These are phyloP conservation scores for Allophyes oxyacanthae DNA, from an alignment of 2,888 invertebrate genomes.

Conservation along the genomic window DNA sequence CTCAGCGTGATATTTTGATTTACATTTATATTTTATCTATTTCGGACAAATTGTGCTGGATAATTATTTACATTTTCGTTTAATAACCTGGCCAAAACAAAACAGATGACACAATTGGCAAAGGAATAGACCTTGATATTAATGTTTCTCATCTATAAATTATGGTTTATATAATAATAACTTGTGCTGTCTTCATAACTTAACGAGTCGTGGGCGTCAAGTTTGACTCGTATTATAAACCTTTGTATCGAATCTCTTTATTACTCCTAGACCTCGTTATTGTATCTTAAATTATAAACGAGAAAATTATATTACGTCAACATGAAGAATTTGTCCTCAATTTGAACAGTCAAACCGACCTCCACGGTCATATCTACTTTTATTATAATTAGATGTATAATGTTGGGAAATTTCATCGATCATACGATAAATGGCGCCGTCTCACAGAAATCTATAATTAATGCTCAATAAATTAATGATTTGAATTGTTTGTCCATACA, in stretches of 20 bases:
- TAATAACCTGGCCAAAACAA: slow-evolving; percentile 23
- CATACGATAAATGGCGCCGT: slow-evolving; percentile 61
- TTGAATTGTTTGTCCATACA: slow-evolving; percentile 58
- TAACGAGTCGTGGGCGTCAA: slow-evolving; percentile 68
- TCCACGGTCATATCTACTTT: slow-evolving; percentile 54
- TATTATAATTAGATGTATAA: slow-evolving; percentile 63
- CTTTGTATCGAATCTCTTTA: slow-evolving; percentile 72
- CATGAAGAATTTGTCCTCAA: slow-evolving; percentile 57
- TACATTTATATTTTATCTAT: too few relatives aligned
- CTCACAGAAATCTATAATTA: slow-evolving; percentile 62
- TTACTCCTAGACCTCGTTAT: slow-evolving; percentile 67
- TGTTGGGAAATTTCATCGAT: slow-evolving; percentile 66
- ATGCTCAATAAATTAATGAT: slow-evolving; percentile 64
- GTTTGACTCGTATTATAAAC: slow-evolving; percentile 69
- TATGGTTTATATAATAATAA: slow-evolving; percentile 48
- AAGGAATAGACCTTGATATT: slow-evolving; percentile 28
- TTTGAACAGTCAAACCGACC: slow-evolving; percentile 50
- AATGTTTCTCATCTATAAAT: slow-evolving; percentile 52
- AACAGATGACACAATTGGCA: slow-evolving; percentile 35
- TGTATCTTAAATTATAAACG: slow-evolving; percentile 59
- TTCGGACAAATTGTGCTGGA: too few relatives aligned
- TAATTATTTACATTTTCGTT: not conserved
- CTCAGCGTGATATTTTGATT: too few relatives aligned
- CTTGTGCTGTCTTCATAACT: slow-evolving; percentile 62
- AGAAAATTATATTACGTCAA: slow-evolving; percentile 62